phyloP scores from a whole-genome alignment of 2,888 invertebrate genomes.

The Mylabris sibirica region DNA sequence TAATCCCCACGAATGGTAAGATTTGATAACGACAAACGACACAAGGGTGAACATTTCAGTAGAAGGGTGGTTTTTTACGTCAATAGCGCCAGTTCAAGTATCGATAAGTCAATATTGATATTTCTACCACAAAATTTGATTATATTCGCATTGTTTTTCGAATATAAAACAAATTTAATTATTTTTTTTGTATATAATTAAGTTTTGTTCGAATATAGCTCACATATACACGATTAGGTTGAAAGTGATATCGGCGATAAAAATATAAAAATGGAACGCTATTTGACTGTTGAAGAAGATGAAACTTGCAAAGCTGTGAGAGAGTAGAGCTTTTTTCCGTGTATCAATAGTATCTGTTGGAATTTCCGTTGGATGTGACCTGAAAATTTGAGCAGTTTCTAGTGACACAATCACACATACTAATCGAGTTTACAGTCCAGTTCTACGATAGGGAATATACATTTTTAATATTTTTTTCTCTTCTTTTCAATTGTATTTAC shows the following conservation, averaged over 20 bases:
- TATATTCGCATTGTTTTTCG: no score
- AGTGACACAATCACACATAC: neutral
- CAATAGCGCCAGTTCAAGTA: neutral
- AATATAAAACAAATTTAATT: no score
- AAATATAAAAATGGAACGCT: neutral
- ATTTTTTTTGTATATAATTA: no score
- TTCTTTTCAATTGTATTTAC: neutral
- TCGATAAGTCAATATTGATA: neutral
- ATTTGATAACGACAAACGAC: slow-evolving; percentile 2
- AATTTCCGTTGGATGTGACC: neutral
- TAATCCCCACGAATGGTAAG: neutral
- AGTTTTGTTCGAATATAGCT: no score
- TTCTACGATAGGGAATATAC: neutral
- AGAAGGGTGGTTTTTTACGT: neutral
- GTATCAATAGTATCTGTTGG: neutral
- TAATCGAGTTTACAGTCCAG: neutral
- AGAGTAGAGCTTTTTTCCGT: neutral
- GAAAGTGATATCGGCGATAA: no score
- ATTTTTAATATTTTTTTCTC: neutral
- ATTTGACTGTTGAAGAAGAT: neutral
- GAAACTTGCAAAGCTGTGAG: neutral
- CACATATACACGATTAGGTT: no score
- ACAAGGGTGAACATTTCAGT: neutral
- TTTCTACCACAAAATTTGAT: neutral
- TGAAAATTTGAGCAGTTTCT: slow-evolving; percentile 2